Evolutionary conservation across 2,797 vertebrate species (phyloP).

Genomic region (Rhincodon typus): DNA sequence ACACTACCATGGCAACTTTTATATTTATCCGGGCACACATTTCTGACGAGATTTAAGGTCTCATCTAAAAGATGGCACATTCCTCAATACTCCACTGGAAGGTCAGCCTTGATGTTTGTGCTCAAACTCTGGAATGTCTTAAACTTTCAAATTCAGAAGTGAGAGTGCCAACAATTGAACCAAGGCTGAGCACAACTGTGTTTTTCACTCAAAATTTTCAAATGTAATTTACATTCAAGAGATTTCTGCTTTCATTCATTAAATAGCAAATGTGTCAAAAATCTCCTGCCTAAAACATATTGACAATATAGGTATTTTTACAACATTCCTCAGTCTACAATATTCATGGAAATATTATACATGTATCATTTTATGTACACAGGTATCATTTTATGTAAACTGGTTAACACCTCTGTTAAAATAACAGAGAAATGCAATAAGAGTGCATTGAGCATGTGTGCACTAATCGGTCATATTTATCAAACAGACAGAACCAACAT

Average conservation of each 20-base stretch:
- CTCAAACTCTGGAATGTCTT: neutral
- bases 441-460: neutral
- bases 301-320: neutral
- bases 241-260: conserved; percentile 12
- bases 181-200: neutral
- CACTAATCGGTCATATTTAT: neutral
- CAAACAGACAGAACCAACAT: neutral
- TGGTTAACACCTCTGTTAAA: conserved; percentile 1
- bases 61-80: neutral
- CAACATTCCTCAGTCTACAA: neutral
- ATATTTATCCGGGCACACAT: neutral
- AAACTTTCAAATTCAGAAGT: neutral
- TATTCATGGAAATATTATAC: neutral
- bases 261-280: neutral
- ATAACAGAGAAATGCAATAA: neutral
- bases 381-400: neutral
- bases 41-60: neutral
- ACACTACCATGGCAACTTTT: neutral
- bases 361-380: neutral
- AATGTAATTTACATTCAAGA: neutral
- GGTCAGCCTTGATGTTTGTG: neutral
- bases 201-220: neutral
- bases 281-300: neutral
- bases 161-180: neutral
- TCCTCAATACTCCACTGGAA: neutral